These are phyloP conservation scores for Semaprochilodus insignis DNA, from an alignment of 2,797 vertebrate genomes.

Conservation along the genomic window DNA sequence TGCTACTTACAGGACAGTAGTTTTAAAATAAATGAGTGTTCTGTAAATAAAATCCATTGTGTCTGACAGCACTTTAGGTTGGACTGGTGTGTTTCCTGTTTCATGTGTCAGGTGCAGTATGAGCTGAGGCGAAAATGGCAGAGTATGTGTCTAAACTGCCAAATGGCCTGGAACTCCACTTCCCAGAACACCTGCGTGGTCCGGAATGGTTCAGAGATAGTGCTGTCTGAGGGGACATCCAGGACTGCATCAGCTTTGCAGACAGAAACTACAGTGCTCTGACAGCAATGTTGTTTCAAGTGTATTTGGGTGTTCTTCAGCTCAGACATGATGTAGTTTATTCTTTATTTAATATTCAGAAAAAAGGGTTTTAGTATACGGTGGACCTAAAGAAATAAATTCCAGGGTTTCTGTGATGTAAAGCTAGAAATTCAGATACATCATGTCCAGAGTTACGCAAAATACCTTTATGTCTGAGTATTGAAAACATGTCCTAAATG, in stretches of 20 bases:
- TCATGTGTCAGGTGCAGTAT: not conserved
- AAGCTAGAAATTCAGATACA: too few relatives aligned
- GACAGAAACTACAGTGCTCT: not conserved
- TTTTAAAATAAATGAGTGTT: not conserved
- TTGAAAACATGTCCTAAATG: too few relatives aligned
- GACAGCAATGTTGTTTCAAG: not conserved
- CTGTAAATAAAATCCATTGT: not conserved
- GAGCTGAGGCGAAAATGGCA: not conserved
- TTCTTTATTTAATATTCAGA: not conserved
- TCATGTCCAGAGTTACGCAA: too few relatives aligned
- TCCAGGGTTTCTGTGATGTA: too few relatives aligned
- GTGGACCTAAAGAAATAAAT: too few relatives aligned
- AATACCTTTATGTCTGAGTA: too few relatives aligned
- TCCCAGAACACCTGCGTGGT: not conserved
- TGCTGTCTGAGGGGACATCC: not conserved
- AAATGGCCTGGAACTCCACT: conserved; percentile 4
- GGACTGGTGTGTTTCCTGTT: not conserved
- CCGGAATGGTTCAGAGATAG: not conserved
- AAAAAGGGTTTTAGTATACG: not conserved
- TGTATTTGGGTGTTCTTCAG: not conserved
- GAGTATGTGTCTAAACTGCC: not conserved
- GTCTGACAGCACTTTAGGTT: not conserved
- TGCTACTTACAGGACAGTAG: not conserved
- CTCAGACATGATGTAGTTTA: not conserved
- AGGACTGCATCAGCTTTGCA: not conserved